phyloP scores from a whole-genome alignment of 2,113 vertebrate genomes.

The Ptyas mucosa region DNA sequence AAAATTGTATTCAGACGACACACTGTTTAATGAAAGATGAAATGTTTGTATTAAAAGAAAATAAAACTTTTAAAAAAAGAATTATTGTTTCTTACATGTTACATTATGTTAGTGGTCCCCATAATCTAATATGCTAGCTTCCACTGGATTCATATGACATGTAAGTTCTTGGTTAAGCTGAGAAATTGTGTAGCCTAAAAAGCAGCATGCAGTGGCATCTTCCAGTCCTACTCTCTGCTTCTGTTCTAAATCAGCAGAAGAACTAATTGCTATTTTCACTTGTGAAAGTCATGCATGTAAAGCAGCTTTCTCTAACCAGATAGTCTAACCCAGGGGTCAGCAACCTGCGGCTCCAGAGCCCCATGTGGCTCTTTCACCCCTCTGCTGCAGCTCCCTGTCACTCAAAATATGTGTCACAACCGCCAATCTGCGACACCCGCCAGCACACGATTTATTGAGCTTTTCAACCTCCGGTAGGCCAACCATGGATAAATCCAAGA shows the following conservation, averaged over 20 bases:
- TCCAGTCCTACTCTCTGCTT: not conserved
- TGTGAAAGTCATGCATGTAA: not conserved
- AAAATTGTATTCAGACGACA: too few species aligned
- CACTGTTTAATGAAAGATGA: too few species aligned
- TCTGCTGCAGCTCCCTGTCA: too few species aligned
- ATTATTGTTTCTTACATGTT: not conserved
- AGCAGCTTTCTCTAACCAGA: not conserved
- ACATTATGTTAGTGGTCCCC: not conserved
- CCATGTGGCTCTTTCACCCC: too few species aligned
- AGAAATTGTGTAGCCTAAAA: not conserved
- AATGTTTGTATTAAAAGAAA: too few species aligned
- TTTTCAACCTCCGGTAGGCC: too few species aligned
- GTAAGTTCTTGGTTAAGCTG: not conserved
- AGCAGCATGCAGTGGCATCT: not conserved
- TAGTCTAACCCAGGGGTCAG: not conserved
- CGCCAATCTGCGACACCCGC: too few species aligned
- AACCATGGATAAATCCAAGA: too few species aligned
- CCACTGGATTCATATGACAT: not conserved
- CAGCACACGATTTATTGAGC: too few species aligned
- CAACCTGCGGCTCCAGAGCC: too few species aligned
- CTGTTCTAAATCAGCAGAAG: not conserved
- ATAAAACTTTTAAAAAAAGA: too few species aligned
- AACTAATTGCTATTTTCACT: not conserved
- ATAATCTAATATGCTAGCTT: not conserved
- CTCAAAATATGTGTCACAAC: too few species aligned